Evolutionary conservation across 2,797 vertebrate genomes (phyloP).

Genomic region (Pangasius mekongensis): DNA sequence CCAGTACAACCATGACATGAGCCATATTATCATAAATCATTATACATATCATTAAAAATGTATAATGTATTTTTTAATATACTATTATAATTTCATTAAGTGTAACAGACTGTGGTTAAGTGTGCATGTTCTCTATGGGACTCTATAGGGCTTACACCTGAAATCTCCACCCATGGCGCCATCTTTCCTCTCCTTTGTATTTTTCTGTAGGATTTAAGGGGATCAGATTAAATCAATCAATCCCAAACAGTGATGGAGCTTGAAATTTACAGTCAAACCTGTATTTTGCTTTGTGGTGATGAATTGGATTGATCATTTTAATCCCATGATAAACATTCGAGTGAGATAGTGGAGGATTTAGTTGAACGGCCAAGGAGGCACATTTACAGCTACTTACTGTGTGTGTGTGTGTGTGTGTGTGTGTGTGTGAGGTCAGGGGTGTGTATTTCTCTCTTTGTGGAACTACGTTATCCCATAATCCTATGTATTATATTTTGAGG

Average conservation of each 20-base stretch:
- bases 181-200: constrained; percentile 30
- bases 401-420: no score
- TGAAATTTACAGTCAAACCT: constrained; percentile 29
- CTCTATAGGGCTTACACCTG: neutral
- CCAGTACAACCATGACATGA: neutral
- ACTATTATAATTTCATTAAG: neutral
- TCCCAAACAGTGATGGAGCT: constrained; percentile 36
- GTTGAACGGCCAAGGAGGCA: neutral
- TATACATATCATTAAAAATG: neutral
- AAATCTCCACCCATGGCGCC: constrained; percentile 48
- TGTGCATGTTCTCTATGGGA: neutral
- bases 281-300: constrained; percentile 26
- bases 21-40: neutral
- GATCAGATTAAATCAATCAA: constrained; percentile 53
- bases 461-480: no score
- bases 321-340: constrained; percentile 18
- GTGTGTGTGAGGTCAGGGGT: no score
- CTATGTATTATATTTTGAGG: no score
- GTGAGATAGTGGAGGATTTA: neutral
- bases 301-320: constrained; percentile 37
- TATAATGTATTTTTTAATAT: neutral
- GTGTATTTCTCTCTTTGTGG: no score
- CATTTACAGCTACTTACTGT: neutral
- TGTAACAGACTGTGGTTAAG: neutral
- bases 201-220: constrained; percentile 27